Conservation (phyloP, 2,113 vertebrate genomes). For the Urocitellus parryii region DNA sequence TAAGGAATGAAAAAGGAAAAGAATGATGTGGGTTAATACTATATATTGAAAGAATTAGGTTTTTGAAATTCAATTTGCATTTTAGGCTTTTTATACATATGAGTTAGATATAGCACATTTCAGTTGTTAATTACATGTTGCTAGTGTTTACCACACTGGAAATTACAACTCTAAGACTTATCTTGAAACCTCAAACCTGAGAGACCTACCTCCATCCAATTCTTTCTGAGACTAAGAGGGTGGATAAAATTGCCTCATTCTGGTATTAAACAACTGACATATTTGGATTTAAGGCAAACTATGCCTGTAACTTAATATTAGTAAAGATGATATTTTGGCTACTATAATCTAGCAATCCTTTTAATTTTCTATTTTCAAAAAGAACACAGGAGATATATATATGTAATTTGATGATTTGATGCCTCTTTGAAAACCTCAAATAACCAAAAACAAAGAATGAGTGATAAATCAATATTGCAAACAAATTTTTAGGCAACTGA, state of each 20-base stretch:
- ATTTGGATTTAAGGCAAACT: neutral
- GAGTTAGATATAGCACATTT: neutral
- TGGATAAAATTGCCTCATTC: neutral
- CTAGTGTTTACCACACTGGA: neutral
- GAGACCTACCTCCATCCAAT: rapidly evolving
- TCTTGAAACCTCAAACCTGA: neutral
- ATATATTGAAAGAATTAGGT: neutral
- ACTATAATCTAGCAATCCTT: neutral
- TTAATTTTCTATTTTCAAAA: neutral
- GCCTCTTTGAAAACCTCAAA: no score
- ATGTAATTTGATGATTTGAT: no score
- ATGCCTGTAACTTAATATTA: neutral
- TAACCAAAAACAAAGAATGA: neutral
- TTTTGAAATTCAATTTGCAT: neutral
- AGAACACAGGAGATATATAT: no score
- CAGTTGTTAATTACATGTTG: neutral
- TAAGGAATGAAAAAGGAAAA: neutral
- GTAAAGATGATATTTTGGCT: neutral
- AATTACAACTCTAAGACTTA: neutral
- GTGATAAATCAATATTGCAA: neutral
- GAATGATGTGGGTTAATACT: neutral
- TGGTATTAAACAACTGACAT: neutral
- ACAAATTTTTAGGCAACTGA: no score
- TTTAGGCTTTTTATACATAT: neutral
- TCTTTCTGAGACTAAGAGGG: neutral